phyloP scores from a whole-genome alignment of 2,113 vertebrate species.

The Prolemur simus region DNA sequence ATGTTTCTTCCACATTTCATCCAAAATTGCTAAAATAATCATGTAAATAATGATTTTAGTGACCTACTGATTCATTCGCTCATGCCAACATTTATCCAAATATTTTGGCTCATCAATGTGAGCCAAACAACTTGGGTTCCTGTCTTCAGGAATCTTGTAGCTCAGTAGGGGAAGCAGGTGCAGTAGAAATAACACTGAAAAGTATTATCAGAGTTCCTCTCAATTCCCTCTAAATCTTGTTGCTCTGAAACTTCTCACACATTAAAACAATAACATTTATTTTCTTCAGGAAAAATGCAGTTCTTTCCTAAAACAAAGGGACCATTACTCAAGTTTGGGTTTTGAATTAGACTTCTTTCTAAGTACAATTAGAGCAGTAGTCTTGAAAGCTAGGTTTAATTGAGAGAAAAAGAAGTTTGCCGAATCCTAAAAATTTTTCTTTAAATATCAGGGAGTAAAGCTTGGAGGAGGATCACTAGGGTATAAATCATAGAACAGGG shows the following conservation, averaged over 20 bases:
- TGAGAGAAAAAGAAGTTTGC: neutral
- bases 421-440: neutral
- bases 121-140: neutral
- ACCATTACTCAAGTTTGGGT: neutral
- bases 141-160: neutral
- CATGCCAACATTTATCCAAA: neutral
- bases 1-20: neutral
- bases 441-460: neutral
- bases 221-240: neutral
- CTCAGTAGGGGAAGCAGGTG: neutral
- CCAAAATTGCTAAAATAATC: neutral
- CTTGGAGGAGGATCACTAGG: neutral
- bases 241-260: slow-evolving; percentile 19
- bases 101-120: neutral
- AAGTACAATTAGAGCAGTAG: neutral
- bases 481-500: neutral
- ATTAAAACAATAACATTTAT: neutral
- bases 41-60: neutral
- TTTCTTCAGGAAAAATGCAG: neutral
- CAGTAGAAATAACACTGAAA: neutral
- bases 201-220: neutral
- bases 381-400: neutral
- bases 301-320: neutral
- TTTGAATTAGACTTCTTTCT: neutral
- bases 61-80: neutral